phyloP scores from a whole-genome alignment of 2,888 invertebrate genomes.

The Dicycla oo region DNA sequence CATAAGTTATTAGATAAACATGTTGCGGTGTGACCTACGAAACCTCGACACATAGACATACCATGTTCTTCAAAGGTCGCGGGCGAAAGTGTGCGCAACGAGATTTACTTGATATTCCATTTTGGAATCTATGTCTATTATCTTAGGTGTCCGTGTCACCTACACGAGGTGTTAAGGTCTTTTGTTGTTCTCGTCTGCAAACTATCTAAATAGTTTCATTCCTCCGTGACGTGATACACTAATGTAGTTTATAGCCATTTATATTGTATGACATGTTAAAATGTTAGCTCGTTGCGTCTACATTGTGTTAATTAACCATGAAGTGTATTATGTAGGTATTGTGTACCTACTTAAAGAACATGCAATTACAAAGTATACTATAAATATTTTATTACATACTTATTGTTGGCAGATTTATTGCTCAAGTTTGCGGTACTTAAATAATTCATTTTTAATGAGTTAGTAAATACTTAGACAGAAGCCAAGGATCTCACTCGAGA shows the following conservation, averaged over 20 bases:
- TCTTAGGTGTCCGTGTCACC: constrained; percentile 43
- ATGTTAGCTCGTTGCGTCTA: constrained; percentile 37
- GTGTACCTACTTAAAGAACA: constrained; percentile 28
- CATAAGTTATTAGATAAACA: constrained; percentile 62
- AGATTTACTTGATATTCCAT: constrained; percentile 36
- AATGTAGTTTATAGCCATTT: constrained; percentile 37
- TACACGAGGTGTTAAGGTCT: constrained; percentile 7
- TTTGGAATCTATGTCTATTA: constrained; percentile 40
- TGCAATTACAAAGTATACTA: constrained; percentile 18
- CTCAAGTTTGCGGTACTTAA: not conserved
- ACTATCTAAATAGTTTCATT: constrained; percentile 67
- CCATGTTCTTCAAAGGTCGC: constrained; percentile 64
- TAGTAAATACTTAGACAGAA: not conserved
- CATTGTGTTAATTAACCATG: constrained; percentile 54
- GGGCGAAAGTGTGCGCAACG: constrained; percentile 60
- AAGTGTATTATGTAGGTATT: constrained; percentile 40
- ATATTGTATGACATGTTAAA: constrained; percentile 38
- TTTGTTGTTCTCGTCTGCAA: constrained; percentile 57
- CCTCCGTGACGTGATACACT: constrained; percentile 55
- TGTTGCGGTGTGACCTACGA: constrained; percentile 62
- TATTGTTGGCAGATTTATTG: constrained; percentile 34
- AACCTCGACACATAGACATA: constrained; percentile 63
- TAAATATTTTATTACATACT: constrained; percentile 35
- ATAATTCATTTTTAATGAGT: constrained; percentile 22
- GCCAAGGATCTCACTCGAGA: not conserved